Percentiles rank a stretch among this genome's conserved stretches.
phyloP scores from a whole-genome alignment of 2,888 invertebrate species.

The Phaedon cochleariae region DNA sequence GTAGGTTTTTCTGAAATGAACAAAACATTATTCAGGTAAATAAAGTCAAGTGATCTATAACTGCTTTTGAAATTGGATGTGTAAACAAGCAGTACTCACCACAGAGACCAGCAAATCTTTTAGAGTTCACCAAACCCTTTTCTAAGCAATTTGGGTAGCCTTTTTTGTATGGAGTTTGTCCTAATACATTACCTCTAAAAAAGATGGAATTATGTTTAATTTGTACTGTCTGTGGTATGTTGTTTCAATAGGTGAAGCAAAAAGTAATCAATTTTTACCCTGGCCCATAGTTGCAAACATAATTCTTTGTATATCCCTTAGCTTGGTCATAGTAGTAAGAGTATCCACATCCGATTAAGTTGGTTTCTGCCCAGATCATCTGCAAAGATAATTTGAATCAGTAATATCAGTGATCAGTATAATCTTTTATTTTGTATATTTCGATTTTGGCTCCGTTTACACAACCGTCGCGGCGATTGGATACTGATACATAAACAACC shows the following conservation, averaged over 20 bases:
- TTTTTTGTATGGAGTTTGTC: constrained; percentile 77
- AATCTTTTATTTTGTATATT: too few relatives aligned
- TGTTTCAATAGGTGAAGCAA: too few relatives aligned
- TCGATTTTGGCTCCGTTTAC: too few relatives aligned
- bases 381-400: constrained; percentile 57
- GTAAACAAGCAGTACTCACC: constrained; percentile 65
- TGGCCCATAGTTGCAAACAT: constrained; percentile 55
- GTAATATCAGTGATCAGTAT: not conserved
- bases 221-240: constrained; percentile 15
- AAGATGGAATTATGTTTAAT: too few relatives aligned
- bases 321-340: constrained; percentile 79
- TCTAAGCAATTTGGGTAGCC: constrained; percentile 77
- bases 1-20: constrained; percentile 25
- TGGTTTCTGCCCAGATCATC: constrained; percentile 90
- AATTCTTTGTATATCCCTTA: constrained; percentile 72
- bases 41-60: too few relatives aligned
- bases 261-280: constrained; percentile 42
- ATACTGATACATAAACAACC: too few relatives aligned
- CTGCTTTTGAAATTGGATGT: not conserved
- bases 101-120: constrained; percentile 80
- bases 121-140: constrained; percentile 75
- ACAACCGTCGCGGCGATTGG: too few relatives aligned
- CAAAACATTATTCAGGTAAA: not conserved
- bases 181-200: constrained; percentile 78
- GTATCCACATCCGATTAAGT: constrained; percentile 86